A percentile compares a stretch with the other conserved stretches of the same genome.
Evolutionary conservation across 92 coral and sea anemone species (phyloP).

Genomic region (Umimayanthus kanabou): DNA sequence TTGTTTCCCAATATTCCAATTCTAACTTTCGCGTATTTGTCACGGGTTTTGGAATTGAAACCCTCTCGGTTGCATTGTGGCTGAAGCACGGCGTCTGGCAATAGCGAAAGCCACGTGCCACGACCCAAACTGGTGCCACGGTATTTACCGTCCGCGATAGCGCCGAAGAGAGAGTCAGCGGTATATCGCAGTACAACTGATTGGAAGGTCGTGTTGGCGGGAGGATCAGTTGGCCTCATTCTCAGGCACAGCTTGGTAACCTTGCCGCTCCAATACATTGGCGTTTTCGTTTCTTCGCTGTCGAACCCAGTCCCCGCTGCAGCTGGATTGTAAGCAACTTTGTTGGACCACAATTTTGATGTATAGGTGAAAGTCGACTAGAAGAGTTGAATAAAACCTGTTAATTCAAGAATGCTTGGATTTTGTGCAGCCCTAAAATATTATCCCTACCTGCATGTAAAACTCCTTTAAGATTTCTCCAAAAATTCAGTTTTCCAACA

Average conservation of each 20-base stretch:
- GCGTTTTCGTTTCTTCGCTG: constrained; percentile 4
- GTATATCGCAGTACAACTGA: background rate
- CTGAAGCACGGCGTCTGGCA: constrained; percentile 4
- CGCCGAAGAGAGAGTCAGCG: background rate
- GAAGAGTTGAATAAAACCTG: background rate
- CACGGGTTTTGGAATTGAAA: background rate
- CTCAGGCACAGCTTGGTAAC: constrained; percentile 23
- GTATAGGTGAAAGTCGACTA: constrained; percentile 17
- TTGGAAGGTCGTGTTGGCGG: background rate
- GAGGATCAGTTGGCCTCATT: background rate
- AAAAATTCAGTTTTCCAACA: no score
- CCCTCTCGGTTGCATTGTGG: constrained; percentile 19
- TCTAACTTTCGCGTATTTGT: background rate
- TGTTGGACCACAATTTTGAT: constrained; percentile 13
- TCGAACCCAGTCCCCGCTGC: constrained; percentile 5
- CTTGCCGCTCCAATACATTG: constrained; percentile 15
- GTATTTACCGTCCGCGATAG: constrained; percentile 21
- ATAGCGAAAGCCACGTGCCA: background rate
- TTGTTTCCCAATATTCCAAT: constrained; percentile 30
- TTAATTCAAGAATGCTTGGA: background rate
- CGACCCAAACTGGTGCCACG: constrained; percentile 16
- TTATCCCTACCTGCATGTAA: no score
- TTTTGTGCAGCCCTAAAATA: no score
- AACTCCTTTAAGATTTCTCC: no score
- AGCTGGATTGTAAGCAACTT: background rate